Evolutionary conservation across 2,888 invertebrate species (phyloP), one percentile per base, ranked within the genome.

Genomic region (Iphiclides podalirius): DNA sequence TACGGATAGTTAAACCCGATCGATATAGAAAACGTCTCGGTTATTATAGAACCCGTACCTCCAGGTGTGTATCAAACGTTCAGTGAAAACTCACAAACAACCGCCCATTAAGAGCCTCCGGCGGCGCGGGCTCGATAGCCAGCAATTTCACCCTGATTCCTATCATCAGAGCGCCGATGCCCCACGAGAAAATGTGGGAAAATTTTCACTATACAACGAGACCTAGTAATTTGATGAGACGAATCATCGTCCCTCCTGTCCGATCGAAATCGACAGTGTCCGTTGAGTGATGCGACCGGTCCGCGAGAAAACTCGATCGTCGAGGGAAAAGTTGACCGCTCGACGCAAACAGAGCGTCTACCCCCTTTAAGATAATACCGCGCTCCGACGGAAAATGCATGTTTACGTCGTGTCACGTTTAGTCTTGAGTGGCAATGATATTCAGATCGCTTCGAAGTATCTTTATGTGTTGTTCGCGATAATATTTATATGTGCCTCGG

Each of bases 71-170:
- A 83, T 78, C 86, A 69, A 66, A 64, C 75, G 71, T 72, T 76
- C 70, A 86, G 88, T 84, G 88, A 87, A 88, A 87, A 81, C 81
- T 77, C 63, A 77, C 77, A 85, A 87, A 84, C 83, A 77, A 79
- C 79, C 70, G 63, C 63, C 75, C 67, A 88, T 88, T 87, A 88
- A 65, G 60, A 52, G 84, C 85, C 84, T 65, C 72, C 70, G 78
- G 85, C 85, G 72, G 64, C 66, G 66, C 68, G 49, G 54, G 63
- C 63, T 53, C 58, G 43, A 60, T 71, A 79, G 76, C 78, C 73
- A 70, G 72, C 77, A 85, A 87, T 87, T 83, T 85, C 78, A 71
- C 74, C 75, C 84, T 84, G 86, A 88, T 88, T 79, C 84, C 85
- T 87, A 87, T 85, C 78, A 88, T 87, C 84, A 68, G 64, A 60